phyloP scores from a whole-genome alignment of 2,888 invertebrate genomes.

The Dioctria rufipes region DNA sequence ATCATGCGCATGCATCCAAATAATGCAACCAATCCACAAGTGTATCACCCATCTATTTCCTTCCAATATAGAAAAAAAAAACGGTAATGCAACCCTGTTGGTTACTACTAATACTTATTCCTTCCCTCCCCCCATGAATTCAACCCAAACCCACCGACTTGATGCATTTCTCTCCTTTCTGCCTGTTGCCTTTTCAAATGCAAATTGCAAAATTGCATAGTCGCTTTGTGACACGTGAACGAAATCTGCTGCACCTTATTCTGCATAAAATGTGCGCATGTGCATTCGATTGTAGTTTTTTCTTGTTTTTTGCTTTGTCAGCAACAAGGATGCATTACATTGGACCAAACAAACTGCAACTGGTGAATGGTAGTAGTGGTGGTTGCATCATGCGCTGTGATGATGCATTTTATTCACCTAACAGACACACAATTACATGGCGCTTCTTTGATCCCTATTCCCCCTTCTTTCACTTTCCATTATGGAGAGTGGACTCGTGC shows the following conservation, averaged over 20 bases:
- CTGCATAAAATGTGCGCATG: conserved; percentile 24
- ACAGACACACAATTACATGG: not conserved
- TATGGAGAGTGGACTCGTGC: conserved; percentile 31
- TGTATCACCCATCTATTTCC: conserved; percentile 18
- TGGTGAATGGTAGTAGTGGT: no score
- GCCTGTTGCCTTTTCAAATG: conserved; percentile 5
- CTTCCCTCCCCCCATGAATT: not conserved
- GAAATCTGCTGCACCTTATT: conserved; percentile 1
- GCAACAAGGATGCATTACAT: conserved; percentile 23
- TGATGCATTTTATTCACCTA: conserved; percentile 10
- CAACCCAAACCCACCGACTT: not conserved
- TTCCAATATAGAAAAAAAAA: not conserved
- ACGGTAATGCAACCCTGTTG: not conserved
- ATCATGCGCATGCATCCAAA: conserved; percentile 22
- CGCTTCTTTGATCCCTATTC: conserved; percentile 8
- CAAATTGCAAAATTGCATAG: not conserved
- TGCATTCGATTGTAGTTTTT: not conserved
- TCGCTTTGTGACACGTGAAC: not conserved
- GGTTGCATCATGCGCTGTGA: conserved; percentile 20
- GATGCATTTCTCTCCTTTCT: not conserved
- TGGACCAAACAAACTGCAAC: conserved; percentile 10
- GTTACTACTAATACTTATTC: not conserved
- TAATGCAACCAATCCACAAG: conserved; percentile 23
- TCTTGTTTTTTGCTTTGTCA: not conserved
- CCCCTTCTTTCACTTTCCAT: conserved; percentile 27